Evolutionary conservation across 2,113 vertebrate species (phyloP).

Genomic region (Xiphorhynchus elegans): DNA sequence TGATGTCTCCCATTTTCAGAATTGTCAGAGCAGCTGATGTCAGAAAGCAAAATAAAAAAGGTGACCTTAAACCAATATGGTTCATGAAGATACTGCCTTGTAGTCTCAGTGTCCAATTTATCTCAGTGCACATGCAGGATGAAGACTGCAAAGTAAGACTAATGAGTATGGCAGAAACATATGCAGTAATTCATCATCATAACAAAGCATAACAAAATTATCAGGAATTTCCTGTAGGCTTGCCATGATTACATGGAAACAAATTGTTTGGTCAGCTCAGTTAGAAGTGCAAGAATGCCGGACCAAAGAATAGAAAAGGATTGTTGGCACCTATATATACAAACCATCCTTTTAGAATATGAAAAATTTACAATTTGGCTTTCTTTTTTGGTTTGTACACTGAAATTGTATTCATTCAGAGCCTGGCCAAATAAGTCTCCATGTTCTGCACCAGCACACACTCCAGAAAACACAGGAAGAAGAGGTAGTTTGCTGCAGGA

Average conservation of each 20-base stretch:
- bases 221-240: slow-evolving; percentile 45
- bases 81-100: neutral
- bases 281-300: neutral
- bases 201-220: slow-evolving; percentile 46
- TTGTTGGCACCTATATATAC: neutral
- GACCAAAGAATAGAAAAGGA: neutral
- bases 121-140: neutral
- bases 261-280: slow-evolving; percentile 23
- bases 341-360: neutral
- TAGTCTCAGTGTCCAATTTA: slow-evolving; percentile 11
- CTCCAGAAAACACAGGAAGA: neutral
- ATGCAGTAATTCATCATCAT: slow-evolving; percentile 51
- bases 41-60: neutral
- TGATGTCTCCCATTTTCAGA: neutral
- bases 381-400: neutral
- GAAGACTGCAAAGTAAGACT: slow-evolving; percentile 14
- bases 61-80: neutral
- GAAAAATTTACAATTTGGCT: neutral
- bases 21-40: neutral
- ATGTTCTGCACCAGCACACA: neutral
- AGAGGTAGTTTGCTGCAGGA: neutral
- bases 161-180: slow-evolving; percentile 32
- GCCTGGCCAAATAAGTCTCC: neutral
- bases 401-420: neutral
- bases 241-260: slow-evolving; percentile 30